Evolutionary conservation across 2,888 invertebrate genomes (phyloP).

Genomic region (Spodoptera exigua): DNA sequence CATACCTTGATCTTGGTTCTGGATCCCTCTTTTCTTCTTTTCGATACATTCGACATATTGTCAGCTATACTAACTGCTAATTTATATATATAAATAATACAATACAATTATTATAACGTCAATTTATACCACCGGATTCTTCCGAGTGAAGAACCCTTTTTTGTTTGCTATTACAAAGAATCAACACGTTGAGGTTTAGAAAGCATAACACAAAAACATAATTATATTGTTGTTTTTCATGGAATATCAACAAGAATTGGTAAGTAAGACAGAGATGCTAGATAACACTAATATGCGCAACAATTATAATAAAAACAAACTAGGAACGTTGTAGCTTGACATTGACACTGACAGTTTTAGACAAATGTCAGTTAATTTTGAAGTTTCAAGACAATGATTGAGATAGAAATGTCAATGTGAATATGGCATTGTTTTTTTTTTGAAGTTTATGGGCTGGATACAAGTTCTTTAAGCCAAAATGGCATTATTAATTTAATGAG

Average conservation of each 20-base stretch:
- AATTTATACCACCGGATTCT: constrained; percentile 56
- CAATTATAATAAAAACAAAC: too few relatives aligned
- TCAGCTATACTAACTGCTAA: constrained; percentile 21
- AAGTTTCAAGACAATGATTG: too few relatives aligned
- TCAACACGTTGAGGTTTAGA: neutral
- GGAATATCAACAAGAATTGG: neutral
- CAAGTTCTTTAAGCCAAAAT: too few relatives aligned
- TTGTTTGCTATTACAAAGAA: constrained; percentile 45
- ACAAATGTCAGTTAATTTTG: too few relatives aligned
- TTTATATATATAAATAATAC: constrained; percentile 15
- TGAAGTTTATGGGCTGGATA: too few relatives aligned
- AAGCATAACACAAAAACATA: neutral
- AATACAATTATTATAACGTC: constrained; percentile 55
- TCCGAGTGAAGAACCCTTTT: constrained; percentile 40
- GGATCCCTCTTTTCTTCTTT: constrained; percentile 84
- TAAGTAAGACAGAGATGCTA: constrained; percentile 14
- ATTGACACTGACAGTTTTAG: neutral
- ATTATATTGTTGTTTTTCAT: neutral
- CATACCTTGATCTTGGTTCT: constrained; percentile 88
- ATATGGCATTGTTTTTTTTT: too few relatives aligned
- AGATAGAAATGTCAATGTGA: too few relatives aligned
- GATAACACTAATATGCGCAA: too few relatives aligned
- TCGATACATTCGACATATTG: constrained; percentile 88
- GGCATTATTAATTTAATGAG: too few relatives aligned
- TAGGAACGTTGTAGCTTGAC: constrained; percentile 20